Base-by-base conservation (phyloP, 2,797 vertebrate species). In the Buphagus erythrorhynchus region DNA sequence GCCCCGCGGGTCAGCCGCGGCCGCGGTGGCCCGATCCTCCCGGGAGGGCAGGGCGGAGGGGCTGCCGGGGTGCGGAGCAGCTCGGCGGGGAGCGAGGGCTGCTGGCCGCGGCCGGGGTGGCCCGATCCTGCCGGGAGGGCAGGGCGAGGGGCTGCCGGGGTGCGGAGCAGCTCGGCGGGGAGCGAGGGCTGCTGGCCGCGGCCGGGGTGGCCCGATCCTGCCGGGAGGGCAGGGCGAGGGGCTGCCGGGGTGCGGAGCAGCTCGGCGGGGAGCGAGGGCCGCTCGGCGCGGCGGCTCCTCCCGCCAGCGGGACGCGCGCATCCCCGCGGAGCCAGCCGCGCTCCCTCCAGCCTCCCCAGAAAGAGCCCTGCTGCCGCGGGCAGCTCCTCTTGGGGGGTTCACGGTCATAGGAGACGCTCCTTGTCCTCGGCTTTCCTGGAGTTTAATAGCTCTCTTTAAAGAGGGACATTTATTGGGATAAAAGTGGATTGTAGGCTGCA, bases 401-500 rank as follows among this genome's bases (percentile, higher is more conserved):
- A 61, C 5, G 10, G 62, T 58, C 49, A 6, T 10, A 13, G 29
- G 63, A 75, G 88, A 80, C 77, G 72, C 73, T 93, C 48, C 91
- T 43, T 33, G 59, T 88, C 86, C 65, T 61, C 35, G 28, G 29
- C 77, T 90, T 43, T 73, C 57, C 61, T 38, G 74, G 31, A 66
- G 81, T 89, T 97, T 92, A 57, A 83, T 73, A 76, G 84, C n/a
- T 76, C 54, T 74, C 84, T 88, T 86, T 73, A 83, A 85, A 93
- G 74, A 78, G 16, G 78, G 63, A 90, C 75, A 76, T 95, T 95
- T 91, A 87, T 82, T 85, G 81, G 79, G 89, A 77, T 65, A 91
- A 94, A 95, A 96, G 88, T 51, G 72, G 81, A 69, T 82, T 73
- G 82, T 55, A 71, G 77, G 61, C 83, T 86, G 85, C 94, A 93